Evolutionary conservation across 2,113 vertebrate genomes (phyloP), one percentile per base, ranked within the genome.

Genomic region (Channa maculata): DNA sequence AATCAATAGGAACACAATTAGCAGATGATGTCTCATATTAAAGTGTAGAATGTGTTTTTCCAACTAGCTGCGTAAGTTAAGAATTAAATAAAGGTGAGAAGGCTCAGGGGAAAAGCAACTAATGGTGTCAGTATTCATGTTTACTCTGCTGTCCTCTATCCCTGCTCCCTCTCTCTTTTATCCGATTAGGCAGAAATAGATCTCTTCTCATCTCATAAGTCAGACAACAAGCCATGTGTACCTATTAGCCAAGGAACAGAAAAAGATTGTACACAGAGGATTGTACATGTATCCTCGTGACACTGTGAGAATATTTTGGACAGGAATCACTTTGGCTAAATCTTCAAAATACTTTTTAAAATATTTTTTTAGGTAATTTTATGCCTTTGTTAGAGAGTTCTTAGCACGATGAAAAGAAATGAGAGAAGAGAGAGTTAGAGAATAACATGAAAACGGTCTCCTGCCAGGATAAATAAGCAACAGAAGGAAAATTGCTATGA

Each of bases 1-100:
- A 69, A 44, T 83, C 71, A 83, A 68, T 82, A 14, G 84, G 88
- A 88, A 85, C 82, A 84, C 59, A 90, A 89, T 91, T 90, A 90
- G 64, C 37, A 37, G 44, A 86, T 50, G 68, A 85, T 77, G 73
- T 72, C 74, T 80, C 54, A 75, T 65, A 85, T 89, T 86, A 75
- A 76, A 66, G 45, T 55, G 53, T 34, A 39, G 60, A 85, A 83
- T 87, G 48, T 85, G 67, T 84, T 82, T 88, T 52, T 85, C 71
- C 41, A 58, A 70, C 59, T 7, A 59, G 66, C 54, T 39, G 44
- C 62, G 55, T 62, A 62, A 82, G 49, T 58, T 57, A 36, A 74
- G 38, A 70, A 85, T 80, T 79, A 80, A 68, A 80, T 55, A 68
- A 78, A 82, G 54, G 66, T n/a, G 70, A 59, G 12, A 61, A 10